Evolutionary conservation across 2,113 vertebrate species (phyloP).

Genomic region (Dolichotis patagonum): DNA sequence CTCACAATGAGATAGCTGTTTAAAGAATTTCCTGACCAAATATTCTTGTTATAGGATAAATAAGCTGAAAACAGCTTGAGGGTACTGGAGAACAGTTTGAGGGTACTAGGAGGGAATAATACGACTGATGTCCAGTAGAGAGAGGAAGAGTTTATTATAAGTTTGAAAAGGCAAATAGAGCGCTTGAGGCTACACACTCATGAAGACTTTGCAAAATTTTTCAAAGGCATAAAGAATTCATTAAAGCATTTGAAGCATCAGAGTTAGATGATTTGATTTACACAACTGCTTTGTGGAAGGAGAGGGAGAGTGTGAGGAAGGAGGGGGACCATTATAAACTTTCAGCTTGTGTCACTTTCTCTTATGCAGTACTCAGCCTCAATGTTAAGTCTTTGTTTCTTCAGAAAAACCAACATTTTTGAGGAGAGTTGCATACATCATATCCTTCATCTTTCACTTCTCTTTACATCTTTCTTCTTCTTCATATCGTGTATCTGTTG

Average conservation of each 20-base stretch:
- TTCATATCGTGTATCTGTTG: background rate
- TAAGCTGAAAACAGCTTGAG: background rate
- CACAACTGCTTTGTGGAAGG: background rate
- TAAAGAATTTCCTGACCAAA: background rate
- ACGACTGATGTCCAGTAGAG: background rate
- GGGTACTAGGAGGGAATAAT: background rate
- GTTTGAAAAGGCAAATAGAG: background rate
- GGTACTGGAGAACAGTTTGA: background rate
- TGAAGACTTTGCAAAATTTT: background rate
- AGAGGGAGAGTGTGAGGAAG: background rate
- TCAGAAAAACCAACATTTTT: background rate
- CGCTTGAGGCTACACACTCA: background rate
- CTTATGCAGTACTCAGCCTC: background rate
- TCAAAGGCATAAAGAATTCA: background rate
- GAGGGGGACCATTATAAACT: background rate
- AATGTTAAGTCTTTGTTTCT: background rate
- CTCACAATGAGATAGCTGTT: background rate
- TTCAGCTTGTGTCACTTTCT: background rate
- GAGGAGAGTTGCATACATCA: rapidly evolving
- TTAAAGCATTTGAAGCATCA: background rate
- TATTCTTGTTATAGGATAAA: background rate
- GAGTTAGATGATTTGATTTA: slow-evolving; percentile 6
- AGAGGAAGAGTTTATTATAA: background rate
- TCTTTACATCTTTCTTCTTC: background rate
- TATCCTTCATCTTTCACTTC: background rate